Conservation (phyloP, 2,113 vertebrate genomes). For the Loxodonta africana region DNA sequence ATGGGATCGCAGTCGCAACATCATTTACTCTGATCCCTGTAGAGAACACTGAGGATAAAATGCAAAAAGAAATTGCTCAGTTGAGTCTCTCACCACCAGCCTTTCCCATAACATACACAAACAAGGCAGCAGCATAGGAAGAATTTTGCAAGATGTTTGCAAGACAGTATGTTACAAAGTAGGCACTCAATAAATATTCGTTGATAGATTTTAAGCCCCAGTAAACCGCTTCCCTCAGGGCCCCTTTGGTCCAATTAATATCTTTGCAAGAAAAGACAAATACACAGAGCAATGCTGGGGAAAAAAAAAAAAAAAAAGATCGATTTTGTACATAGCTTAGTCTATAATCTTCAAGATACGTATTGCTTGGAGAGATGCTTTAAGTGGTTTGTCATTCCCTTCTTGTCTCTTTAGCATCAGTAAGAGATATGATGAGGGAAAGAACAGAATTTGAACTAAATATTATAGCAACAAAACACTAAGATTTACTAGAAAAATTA, state of each 20-base stretch:
- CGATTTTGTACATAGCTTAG: constrained; percentile 66
- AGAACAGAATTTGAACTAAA: constrained; percentile 49
- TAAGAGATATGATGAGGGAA: constrained; percentile 33
- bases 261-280: constrained; percentile 75
- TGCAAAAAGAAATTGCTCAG: constrained; percentile 8
- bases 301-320: constrained; percentile 30
- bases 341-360: constrained; percentile 65
- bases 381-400: constrained; percentile 58
- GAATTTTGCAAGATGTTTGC: constrained; percentile 57
- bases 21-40: neutral
- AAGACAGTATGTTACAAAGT: constrained; percentile 32
- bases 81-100: neutral
- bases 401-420: constrained; percentile 51
- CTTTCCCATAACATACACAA: neutral
- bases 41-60: neutral
- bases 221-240: constrained; percentile 48
- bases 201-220: constrained; percentile 71
- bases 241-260: constrained; percentile 74
- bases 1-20: neutral
- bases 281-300: neutral
- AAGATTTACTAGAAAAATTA: constrained; percentile 57
- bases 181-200: constrained; percentile 57
- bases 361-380: constrained; percentile 46
- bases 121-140: neutral
- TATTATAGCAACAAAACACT: constrained; percentile 1